Base-by-base conservation (phyloP, 2,113 vertebrate genomes). In the Camelus bactrianus region DNA sequence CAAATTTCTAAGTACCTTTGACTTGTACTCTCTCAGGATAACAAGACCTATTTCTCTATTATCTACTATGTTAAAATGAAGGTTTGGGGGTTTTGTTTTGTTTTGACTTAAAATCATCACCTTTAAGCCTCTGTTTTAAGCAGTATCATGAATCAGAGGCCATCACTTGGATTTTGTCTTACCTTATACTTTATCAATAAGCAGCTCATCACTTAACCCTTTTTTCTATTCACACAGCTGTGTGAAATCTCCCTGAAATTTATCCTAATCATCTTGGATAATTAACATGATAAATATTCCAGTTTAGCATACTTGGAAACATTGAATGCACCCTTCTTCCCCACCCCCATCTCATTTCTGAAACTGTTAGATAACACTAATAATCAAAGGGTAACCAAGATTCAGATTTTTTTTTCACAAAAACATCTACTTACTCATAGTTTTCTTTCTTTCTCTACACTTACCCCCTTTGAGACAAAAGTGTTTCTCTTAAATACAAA, bases 401-500 rank as follows among this genome's bases (percentile, higher is more conserved):
- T 65, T 75, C 50, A 91, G 79, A 67, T 77, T 11, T 24, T 89
- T 89, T 82, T 80, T 82, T 75, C 46, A 77, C 42, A 62, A 54
- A 92, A 82, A 86, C n/a, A 87, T 60, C 50, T 64, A 64, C 75
- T 72, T 81, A 67, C 73, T 91, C 46, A 83, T 32, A 79, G 42
- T 82, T 73, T 86, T 38, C 83, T 83, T 95, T 79, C 48, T 95
- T 73, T 15, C n/a, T 92, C 5, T 56, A 87, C 11, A 58, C 42
- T 93, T 80, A 67, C 10, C 24, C 16, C 75, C 32, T 84, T 16
- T 73, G 65, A 91, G 28, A 69, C 16, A 73, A 87, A 79, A 80
- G 24, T 79, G 14, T 54, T 70, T 96, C 35, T 96, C 48, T 91
- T 83, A 76, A 89, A 91, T 32, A 73, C 30, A 91, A 91, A 88